Conservation (phyloP, 2,888 invertebrate species). For the Halictus quadricinctus region DNA sequence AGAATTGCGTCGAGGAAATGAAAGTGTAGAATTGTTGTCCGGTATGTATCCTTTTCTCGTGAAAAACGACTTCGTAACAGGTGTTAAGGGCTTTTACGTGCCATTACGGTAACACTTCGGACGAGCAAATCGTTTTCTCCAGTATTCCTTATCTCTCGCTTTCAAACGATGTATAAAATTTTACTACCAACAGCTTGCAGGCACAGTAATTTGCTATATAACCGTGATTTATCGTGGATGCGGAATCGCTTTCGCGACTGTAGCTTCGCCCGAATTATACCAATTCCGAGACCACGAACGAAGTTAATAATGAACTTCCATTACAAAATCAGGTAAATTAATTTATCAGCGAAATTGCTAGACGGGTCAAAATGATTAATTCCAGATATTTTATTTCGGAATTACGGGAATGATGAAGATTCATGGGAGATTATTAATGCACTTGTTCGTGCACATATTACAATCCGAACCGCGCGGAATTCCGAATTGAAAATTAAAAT, state of each 20-base stretch:
- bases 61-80: conserved; percentile 10
- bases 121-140: neutral
- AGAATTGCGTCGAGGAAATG: neutral
- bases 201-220: neutral
- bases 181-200: conserved; percentile 4
- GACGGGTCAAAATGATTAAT: neutral
- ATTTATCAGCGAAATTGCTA: neutral
- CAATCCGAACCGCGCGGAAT: neutral
- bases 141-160: conserved; percentile 2
- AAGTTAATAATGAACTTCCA: neutral
- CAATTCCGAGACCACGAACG: neutral
- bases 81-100: conserved; percentile 10
- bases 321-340: neutral
- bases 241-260: neutral
- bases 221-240: conserved; percentile 1
- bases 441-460: neutral
- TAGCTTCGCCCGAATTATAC: neutral
- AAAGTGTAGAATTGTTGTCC: neutral
- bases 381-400: neutral
- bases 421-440: neutral
- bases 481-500: neutral
- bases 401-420: neutral
- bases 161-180: conserved; percentile 20
- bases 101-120: conserved; percentile 7
- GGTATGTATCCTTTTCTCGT: neutral